These are phyloP conservation scores for Elaphurus davidianus DNA, from an alignment of 2,113 vertebrate genomes.

Conservation along the genomic window DNA sequence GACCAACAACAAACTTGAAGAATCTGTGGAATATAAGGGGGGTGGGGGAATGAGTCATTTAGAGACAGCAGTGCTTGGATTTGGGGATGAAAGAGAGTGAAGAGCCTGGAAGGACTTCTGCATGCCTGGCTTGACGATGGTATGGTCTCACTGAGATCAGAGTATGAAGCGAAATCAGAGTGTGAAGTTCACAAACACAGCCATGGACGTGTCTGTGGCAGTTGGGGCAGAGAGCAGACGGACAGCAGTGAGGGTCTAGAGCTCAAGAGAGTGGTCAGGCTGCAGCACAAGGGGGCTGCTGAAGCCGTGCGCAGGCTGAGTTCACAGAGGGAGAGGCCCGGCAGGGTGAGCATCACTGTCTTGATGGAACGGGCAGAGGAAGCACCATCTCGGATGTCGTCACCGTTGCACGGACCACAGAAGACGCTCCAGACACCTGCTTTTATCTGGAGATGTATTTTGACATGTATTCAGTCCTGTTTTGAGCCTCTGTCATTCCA, in stretches of 20 bases:
- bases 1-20: neutral
- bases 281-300: neutral
- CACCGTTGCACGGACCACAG: accelerated
- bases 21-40: neutral
- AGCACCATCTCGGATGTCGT: accelerated
- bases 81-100: neutral
- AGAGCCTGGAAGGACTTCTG: neutral
- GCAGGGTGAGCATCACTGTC: accelerated
- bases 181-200: neutral
- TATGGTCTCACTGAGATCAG: neutral
- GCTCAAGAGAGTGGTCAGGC: neutral
- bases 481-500: neutral
- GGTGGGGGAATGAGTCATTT: neutral
- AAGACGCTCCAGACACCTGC: neutral
- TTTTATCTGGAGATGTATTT: neutral
- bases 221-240: neutral
- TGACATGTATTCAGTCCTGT: neutral
- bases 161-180: neutral
- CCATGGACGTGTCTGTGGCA: too few relatives aligned
- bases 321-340: neutral
- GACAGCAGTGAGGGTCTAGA: neutral
- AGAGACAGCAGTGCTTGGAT: neutral
- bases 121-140: neutral
- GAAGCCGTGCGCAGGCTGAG: neutral
- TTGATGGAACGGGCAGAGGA: neutral